Percentiles rank a stretch among this genome's conserved stretches.
phyloP scores from a whole-genome alignment of 2,888 invertebrate species.

The Julus scanicus region DNA sequence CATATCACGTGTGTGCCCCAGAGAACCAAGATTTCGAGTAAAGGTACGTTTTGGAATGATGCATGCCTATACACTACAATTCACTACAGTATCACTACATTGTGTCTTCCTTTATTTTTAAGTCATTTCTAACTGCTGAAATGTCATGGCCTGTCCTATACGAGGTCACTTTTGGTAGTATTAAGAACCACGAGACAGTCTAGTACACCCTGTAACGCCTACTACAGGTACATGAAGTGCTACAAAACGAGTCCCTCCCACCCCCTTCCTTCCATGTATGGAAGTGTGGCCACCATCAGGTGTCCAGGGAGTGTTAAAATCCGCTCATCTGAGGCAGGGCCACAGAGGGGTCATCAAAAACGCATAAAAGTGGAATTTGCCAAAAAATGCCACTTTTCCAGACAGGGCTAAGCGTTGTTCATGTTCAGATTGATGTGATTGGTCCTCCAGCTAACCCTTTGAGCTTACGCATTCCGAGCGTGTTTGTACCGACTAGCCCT shows the following conservation, averaged over 20 bases:
- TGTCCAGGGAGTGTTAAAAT: background rate
- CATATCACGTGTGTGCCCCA: background rate
- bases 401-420: background rate
- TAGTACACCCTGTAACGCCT: too few relatives aligned
- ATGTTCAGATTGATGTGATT: background rate
- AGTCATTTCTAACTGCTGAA: too few relatives aligned
- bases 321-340: background rate
- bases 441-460: background rate
- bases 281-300: background rate
- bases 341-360: background rate
- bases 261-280: too few relatives aligned
- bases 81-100: too few relatives aligned
- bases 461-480: background rate
- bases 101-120: too few relatives aligned
- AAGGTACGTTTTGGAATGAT: slow-evolving; percentile 22
- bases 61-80: too few relatives aligned
- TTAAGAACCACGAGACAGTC: too few relatives aligned
- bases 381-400: background rate
- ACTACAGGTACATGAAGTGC: too few relatives aligned
- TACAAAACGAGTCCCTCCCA: too few relatives aligned
- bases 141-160: too few relatives aligned
- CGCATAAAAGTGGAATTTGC: background rate
- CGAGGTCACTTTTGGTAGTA: too few relatives aligned
- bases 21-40: background rate
- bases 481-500: background rate